Evolutionary conservation across 1,140 invertebrate species (phyloP), one percentile per base, ranked within the genome.

Genomic region (Drosophila obscura): DNA sequence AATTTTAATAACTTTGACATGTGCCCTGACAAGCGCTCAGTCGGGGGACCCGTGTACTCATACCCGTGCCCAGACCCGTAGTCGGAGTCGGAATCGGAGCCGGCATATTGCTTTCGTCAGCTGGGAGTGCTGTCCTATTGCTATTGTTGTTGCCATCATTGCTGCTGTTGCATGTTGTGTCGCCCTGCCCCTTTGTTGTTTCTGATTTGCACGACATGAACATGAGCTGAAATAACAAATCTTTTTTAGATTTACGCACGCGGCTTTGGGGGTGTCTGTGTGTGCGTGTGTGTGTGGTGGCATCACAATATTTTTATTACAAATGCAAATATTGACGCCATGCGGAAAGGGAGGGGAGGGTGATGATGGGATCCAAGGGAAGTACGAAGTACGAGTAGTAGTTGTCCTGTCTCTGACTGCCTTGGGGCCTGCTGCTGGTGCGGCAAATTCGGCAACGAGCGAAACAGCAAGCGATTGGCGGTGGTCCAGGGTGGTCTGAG

Each of bases 271-370:
- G 31, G 31, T 8, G 31, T 31, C 55, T 63, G 63, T 35, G 31
- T 35, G 31, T 39, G 31, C 11, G 1, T 39, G 35, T 13, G 11
- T 39, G 11, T 39, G 0, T 39, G 64, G 26, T 73, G 76, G 79
- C 83, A 89, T 83, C 83, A 80, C 83, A 88, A 88, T 88, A 88
- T 88, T 88, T 87, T 88, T 88, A 88, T 88, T 88, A 88, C 83
- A 88, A 88, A 88, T 88, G 83, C 83, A 88, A 88, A 88, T 88
- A 88, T 88, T 88, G 83, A 83, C 79, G 79, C 83, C 65, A 59
- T 53, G 73, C 61, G 22, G 3, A 3, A 59, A 39, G 31, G 28
- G 45, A n/a, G 39, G 15, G 7, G 48, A 35, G 46, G 71, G 3
- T 35, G 35, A 13, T 39, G 35, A 13, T 39, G 35, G 11, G 11